Evolutionary conservation across 2,113 vertebrate species (phyloP).

Genomic region (Pseudorectes ferrugineus): DNA sequence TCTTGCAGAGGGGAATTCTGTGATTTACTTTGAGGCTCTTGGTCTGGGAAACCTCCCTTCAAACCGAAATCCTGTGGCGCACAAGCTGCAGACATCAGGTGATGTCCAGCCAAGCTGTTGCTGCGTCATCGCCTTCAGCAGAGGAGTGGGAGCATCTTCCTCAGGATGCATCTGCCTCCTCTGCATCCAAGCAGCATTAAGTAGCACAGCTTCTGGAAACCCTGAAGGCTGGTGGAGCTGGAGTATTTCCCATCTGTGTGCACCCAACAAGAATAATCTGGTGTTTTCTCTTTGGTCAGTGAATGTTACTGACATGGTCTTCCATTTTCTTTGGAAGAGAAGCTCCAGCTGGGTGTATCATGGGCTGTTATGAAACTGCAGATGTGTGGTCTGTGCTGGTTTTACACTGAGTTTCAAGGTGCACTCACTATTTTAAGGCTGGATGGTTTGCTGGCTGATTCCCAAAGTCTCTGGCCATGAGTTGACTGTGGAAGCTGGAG

Average conservation of each 20-base stretch:
- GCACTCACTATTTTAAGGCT: background rate
- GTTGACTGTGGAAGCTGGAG: background rate
- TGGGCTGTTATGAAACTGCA: background rate
- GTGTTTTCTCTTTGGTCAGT: background rate
- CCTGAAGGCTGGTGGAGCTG: background rate
- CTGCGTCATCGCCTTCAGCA: background rate
- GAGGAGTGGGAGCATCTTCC: background rate
- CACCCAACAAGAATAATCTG: background rate
- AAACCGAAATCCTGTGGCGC: background rate
- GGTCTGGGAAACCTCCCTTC: background rate
- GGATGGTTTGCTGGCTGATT: background rate
- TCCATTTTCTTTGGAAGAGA: background rate
- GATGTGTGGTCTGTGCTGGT: background rate
- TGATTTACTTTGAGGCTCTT: background rate
- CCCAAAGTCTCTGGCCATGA: background rate
- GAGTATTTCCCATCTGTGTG: background rate
- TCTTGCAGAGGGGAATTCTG: background rate
- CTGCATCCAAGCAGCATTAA: background rate
- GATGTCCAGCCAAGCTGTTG: background rate
- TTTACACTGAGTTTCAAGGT: background rate
- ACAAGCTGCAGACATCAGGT: background rate
- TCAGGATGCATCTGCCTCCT: background rate
- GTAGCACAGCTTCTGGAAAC: background rate
- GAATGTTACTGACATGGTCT: background rate
- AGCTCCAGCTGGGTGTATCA: background rate